A percentile compares a stretch with the other conserved stretches of the same genome.
Evolutionary conservation across 2,888 invertebrate genomes (phyloP).

Genomic region (Stictocephala bisonia): DNA sequence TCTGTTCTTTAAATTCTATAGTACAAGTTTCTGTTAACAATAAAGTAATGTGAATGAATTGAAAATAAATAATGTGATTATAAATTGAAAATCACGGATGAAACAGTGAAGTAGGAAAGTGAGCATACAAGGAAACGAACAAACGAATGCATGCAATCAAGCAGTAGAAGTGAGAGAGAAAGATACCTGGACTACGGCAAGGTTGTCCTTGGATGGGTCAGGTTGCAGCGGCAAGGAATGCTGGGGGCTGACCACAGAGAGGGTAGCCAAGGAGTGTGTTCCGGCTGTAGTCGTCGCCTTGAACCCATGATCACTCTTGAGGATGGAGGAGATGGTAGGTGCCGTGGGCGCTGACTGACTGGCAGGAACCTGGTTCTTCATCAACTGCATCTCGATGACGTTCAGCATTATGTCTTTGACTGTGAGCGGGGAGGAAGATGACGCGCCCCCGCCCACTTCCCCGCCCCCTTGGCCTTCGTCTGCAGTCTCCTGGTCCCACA

Average conservation of each 20-base stretch:
- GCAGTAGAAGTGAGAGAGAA: not conserved
- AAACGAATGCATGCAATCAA: too few species aligned
- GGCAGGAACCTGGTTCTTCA: constrained; percentile 68
- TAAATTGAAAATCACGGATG: too few species aligned
- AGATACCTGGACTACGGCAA: constrained; percentile 72
- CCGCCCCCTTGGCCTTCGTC: constrained; percentile 78
- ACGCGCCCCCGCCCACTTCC: constrained; percentile 64
- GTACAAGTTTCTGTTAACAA: too few species aligned
- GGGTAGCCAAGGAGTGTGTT: constrained; percentile 72
- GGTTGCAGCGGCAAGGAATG: constrained; percentile 64
- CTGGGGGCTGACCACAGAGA: constrained; percentile 71
- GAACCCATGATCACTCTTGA: constrained; percentile 69
- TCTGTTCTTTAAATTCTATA: too few species aligned
- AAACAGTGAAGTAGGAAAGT: too few species aligned
- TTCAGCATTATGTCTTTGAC: constrained; percentile 86
- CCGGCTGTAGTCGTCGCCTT: constrained; percentile 63
- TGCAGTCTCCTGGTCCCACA: constrained; percentile 75
- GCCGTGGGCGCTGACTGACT: constrained; percentile 58
- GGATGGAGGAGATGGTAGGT: constrained; percentile 72
- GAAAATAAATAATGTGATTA: too few species aligned
- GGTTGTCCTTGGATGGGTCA: constrained; percentile 72
- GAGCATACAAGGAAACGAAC: too few species aligned
- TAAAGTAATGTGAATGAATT: too few species aligned
- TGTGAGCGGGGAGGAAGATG: constrained; percentile 70
- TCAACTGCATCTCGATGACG: constrained; percentile 84